A percentile compares a stretch with the other conserved stretches of the same genome.
Conservation (phyloP, 2,888 invertebrate genomes). For the Phorcus lineatus region DNA sequence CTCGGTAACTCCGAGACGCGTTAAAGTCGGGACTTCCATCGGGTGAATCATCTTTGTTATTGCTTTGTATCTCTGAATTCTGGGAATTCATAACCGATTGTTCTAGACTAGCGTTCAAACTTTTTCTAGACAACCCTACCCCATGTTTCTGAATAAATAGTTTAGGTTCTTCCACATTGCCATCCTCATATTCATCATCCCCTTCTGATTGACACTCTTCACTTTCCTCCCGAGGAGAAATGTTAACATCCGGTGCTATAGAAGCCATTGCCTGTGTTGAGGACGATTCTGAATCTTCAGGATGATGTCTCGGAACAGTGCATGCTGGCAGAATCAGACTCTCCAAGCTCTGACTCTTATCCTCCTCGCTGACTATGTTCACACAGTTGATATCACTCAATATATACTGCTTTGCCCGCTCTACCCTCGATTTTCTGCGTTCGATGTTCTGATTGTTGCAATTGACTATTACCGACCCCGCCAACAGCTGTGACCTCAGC, state of each 20-base stretch:
- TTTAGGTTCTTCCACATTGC: background rate
- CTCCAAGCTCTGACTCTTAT: background rate
- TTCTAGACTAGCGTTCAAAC: background rate
- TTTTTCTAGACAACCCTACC: background rate
- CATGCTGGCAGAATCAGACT: background rate
- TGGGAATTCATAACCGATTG: background rate
- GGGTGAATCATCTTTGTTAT: background rate
- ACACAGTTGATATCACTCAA: background rate
- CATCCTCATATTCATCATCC: background rate
- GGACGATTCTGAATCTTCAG: background rate
- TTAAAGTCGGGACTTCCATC: background rate
- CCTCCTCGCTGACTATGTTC: background rate
- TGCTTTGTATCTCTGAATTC: too few species aligned
- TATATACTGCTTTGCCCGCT: background rate
- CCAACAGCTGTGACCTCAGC: conserved; percentile 18
- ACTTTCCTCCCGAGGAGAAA: background rate
- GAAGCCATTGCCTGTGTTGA: background rate
- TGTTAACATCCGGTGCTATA: background rate
- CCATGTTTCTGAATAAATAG: background rate
- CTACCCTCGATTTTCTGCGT: conserved; percentile 7
- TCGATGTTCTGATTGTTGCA: background rate
- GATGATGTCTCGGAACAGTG: background rate
- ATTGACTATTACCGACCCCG: background rate
- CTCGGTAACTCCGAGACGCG: background rate
- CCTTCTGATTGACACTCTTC: background rate